These are phyloP conservation scores for Ondatra zibethicus DNA, from an alignment of 2,113 vertebrate species.

Conservation along the genomic window DNA sequence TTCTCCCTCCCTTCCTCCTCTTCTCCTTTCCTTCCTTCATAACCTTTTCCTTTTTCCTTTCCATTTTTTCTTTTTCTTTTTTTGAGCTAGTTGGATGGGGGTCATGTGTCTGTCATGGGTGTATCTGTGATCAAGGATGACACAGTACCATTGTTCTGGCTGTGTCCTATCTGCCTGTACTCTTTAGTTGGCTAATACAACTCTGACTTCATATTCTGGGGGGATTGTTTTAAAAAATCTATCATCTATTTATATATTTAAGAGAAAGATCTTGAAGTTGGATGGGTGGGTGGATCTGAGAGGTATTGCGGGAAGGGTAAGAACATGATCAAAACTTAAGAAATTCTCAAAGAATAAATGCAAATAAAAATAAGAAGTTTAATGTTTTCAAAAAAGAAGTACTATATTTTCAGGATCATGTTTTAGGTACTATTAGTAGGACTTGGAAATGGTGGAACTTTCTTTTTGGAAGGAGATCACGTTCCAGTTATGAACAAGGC, in stretches of 20 bases:
- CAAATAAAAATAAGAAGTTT: neutral
- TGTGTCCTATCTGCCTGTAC: neutral
- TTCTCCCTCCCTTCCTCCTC: too few species aligned
- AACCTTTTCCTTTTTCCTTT: neutral
- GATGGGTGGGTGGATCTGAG: neutral
- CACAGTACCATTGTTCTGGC: neutral
- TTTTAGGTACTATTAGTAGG: neutral
- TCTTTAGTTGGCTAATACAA: neutral
- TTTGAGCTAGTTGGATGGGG: neutral
- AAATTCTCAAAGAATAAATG: neutral
- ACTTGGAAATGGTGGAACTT: too few species aligned
- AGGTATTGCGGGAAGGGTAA: neutral
- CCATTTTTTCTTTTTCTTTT: neutral
- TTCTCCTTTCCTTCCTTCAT: too few species aligned
- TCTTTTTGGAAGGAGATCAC: neutral
- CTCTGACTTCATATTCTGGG: neutral
- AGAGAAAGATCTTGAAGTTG: neutral
- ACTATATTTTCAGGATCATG: neutral
- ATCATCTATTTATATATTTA: neutral
- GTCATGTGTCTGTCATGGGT: rapidly evolving
- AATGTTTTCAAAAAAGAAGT: neutral
- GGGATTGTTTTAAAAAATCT: neutral
- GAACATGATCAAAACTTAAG: neutral
- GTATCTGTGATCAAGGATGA: neutral
- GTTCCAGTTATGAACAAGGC: neutral